These are phyloP conservation scores for Eledona agricola DNA, from an alignment of 2,888 invertebrate genomes.

Conservation along the genomic window DNA sequence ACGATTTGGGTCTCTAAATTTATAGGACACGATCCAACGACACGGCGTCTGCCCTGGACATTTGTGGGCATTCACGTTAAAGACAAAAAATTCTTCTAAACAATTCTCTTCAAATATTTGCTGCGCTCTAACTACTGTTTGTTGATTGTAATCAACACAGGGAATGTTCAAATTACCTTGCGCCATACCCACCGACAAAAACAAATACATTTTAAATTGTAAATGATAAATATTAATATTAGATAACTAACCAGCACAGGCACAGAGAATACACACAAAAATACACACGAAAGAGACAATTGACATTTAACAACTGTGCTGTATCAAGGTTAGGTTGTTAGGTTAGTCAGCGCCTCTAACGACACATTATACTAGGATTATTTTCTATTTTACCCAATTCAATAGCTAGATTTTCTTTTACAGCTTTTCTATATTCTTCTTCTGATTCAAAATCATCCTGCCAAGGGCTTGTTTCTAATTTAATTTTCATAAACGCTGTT, in stretches of 20 bases:
- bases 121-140: constrained; percentile 3
- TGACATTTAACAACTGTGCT: constrained; percentile 14
- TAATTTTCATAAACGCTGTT: no score
- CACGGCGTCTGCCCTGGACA: constrained; percentile 24
- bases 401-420: no score
- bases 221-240: constrained; percentile 11
- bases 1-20: constrained; percentile 25
- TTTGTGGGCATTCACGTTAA: constrained; percentile 9
- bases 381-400: no score
- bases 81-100: constrained; percentile 17
- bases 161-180: constrained; percentile 11
- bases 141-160: constrained; percentile 10
- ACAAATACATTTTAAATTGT: constrained; percentile 9
- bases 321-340: no score
- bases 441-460: no score
- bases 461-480: no score
- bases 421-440: no score
- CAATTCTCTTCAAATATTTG: constrained; percentile 16
- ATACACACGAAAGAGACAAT: constrained; percentile 10
- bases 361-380: no score
- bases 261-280: constrained; percentile 15
- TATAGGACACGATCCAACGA: constrained; percentile 23
- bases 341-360: no score
- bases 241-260: constrained; percentile 16
- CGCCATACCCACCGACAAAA: constrained; percentile 6